A percentile compares a stretch with the other conserved stretches of the same genome.
phyloP scores from a whole-genome alignment of 1,140 invertebrate genomes.

The Brachionus koreanus region DNA sequence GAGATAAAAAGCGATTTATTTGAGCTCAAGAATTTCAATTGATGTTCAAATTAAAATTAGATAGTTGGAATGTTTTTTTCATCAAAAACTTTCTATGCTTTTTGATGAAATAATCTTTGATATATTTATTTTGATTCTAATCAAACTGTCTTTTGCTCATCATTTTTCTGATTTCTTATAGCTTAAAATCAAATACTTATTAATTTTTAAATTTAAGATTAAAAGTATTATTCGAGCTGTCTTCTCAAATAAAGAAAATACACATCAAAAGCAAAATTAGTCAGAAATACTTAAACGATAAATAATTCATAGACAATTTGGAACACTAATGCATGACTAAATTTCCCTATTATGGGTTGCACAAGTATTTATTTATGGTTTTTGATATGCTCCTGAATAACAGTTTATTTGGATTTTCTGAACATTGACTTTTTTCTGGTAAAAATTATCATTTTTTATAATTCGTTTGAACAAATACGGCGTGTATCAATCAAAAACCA shows the following conservation, averaged over 20 bases:
- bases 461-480: background rate
- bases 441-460: background rate
- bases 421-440: background rate
- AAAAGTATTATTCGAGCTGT: background rate
- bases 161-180: constrained; percentile 7
- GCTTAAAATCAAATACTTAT: background rate
- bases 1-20: constrained; percentile 1
- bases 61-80: constrained; percentile 24
- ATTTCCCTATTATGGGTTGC: background rate
- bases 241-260: background rate
- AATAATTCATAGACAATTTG: background rate
- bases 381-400: background rate
- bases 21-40: background rate
- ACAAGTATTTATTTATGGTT: background rate
- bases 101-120: background rate
- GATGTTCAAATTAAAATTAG: background rate
- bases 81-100: background rate
- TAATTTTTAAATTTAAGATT: background rate
- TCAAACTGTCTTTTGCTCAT: constrained; percentile 24
- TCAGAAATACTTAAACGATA: background rate
- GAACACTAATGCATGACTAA: background rate
- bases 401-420: background rate
- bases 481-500: background rate
- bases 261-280: background rate
- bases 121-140: background rate